Evolutionary conservation across 2,888 invertebrate species (phyloP).

Genomic region (Agrochola litura): DNA sequence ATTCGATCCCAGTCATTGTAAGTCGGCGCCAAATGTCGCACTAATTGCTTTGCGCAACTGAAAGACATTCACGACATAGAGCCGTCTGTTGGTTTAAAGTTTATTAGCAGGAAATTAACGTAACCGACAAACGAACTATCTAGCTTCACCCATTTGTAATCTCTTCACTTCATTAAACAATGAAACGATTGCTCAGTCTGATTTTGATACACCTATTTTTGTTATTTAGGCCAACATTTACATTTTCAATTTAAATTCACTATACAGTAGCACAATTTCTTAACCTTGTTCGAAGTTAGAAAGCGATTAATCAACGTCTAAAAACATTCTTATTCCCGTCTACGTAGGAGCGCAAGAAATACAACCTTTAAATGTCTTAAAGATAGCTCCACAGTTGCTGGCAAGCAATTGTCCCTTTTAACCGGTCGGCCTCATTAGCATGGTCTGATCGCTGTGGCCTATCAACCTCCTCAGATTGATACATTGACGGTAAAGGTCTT

Average conservation of each 20-base stretch:
- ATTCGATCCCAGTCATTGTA: conserved; percentile 61
- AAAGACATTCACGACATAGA: conserved; percentile 73
- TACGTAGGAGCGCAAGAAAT: conserved; percentile 77
- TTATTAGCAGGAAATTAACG: conserved; percentile 79
- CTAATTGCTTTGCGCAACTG: conserved; percentile 79
- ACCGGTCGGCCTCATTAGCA: conserved; percentile 86
- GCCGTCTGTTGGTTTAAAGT: conserved; percentile 77
- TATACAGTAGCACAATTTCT: conserved; percentile 73
- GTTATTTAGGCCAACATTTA: conserved; percentile 71
- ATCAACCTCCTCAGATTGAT: conserved; percentile 84
- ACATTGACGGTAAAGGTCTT: conserved; percentile 85
- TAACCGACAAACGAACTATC: conserved; percentile 71
- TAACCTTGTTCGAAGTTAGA: conserved; percentile 72
- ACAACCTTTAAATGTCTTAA: conserved; percentile 82
- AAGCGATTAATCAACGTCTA: conserved; percentile 81
- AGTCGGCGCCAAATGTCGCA: conserved; percentile 75
- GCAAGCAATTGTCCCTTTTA: conserved; percentile 86
- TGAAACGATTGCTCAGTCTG: conserved; percentile 67
- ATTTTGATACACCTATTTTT: conserved; percentile 62
- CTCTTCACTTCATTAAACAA: conserved; percentile 76
- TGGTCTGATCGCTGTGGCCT: conserved; percentile 82
- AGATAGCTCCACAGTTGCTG: conserved; percentile 82
- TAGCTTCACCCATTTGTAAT: conserved; percentile 76
- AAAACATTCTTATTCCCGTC: conserved; percentile 77
- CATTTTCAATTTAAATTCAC: conserved; percentile 75